Evolutionary conservation across 2,797 vertebrate species (phyloP), one percentile per base, ranked within the genome.

Genomic region (Carduelis carduelis): DNA sequence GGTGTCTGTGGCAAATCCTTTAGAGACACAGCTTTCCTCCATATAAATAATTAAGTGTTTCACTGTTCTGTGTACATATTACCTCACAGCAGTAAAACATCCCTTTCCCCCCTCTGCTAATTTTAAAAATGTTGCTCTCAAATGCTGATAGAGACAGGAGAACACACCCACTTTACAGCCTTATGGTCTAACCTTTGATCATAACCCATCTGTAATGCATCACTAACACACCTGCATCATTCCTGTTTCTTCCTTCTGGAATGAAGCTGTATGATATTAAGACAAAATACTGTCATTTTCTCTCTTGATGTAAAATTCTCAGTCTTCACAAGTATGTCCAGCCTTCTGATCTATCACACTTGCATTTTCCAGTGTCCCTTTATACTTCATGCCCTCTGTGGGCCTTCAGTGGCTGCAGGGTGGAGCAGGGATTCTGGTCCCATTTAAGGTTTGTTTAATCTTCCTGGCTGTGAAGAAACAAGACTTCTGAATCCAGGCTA

Each of bases 31-130:
- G 11, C 16, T 52, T 69, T 66, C 59, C 15, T 83, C 34, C 14
- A 2, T 17, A 17, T 2, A 43, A 14, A 34, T 50, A 44, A 50
- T 14, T 14, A 66, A 65, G 16, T 22, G 11, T 66, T 79, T 64
- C 52, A 47, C 14, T 56, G 2, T 52, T 79, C 22, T 71, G 10
- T 12, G 11, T 32, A 41, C 18, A 26, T 8, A 4, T 55, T 80
- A 41, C 6, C 18, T 65, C 28, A 46, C 18, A 16, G 32, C 21
- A 80, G 11, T 28, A 77, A 65, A 90, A 30, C 5, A 24, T 14
- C 7, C 12, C 26, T 28, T 30, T 6, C 5, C 1, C 0, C 2
- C 3, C 13, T 1, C 0, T 12, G 26, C 30, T 46, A 41, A 66
- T 14, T 34, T 79, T 23, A 52, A 69, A 90, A 72, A 10, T 23